A percentile compares a stretch with the other conserved stretches of the same genome.
These are phyloP conservation scores for Pomatorhinus ruficollis DNA, from an alignment of 2,113 vertebrate species.

Conservation along the genomic window DNA sequence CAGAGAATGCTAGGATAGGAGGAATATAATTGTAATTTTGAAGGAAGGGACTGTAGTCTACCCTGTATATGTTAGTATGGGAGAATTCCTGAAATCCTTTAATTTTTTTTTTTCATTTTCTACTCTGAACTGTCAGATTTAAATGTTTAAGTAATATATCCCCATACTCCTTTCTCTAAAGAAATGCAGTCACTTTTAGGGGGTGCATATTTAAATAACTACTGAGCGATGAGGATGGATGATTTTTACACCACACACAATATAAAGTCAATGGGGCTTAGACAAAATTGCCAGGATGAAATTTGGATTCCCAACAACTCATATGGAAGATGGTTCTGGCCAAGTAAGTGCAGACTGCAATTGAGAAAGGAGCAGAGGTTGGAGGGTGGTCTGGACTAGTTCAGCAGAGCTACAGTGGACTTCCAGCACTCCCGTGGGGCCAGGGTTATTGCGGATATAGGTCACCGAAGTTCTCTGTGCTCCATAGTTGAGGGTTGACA, in stretches of 20 bases:
- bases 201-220: neutral
- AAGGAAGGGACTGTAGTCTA: neutral
- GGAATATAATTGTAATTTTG: neutral
- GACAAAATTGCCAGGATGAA: neutral
- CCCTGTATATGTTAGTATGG: neutral
- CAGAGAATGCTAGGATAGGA: neutral
- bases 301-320: neutral
- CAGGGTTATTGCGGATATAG: neutral
- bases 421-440: neutral
- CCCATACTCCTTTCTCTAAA: neutral
- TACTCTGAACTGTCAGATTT: neutral
- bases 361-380: neutral
- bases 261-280: neutral
- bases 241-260: neutral
- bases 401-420: neutral
- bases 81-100: neutral
- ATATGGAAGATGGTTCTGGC: neutral
- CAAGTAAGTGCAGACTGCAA: neutral
- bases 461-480: neutral
- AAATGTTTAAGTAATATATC: neutral
- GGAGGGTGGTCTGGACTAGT: neutral
- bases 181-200: neutral
- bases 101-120: neutral
- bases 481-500: accelerated
- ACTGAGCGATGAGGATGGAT: neutral